Evolutionary conservation across 2,113 vertebrate species (phyloP).

Genomic region (Hippocampus barbouri): DNA sequence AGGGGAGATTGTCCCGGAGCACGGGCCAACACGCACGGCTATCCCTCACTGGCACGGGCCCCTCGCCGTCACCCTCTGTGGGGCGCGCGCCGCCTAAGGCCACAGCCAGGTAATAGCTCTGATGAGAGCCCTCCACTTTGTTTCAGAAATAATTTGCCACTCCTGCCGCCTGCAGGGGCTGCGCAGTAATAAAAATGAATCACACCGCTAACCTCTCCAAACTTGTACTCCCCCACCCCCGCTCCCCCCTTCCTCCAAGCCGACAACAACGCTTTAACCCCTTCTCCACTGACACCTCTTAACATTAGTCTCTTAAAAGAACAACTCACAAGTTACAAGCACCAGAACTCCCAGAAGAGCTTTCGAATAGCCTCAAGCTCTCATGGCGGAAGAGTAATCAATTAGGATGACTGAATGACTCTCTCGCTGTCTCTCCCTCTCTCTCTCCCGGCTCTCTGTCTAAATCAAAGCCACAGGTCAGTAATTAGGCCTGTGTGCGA

Average conservation of each 20-base stretch:
- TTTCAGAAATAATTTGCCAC: constrained; percentile 83
- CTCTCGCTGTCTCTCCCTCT: constrained; percentile 25
- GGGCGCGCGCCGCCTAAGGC: constrained; percentile 64
- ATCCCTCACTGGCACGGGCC: constrained; percentile 71
- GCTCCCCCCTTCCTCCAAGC: neutral
- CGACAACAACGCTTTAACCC: constrained; percentile 55
- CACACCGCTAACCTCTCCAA: constrained; percentile 76
- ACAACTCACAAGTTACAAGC: constrained; percentile 50
- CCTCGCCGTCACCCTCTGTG: constrained; percentile 68
- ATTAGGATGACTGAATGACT: constrained; percentile 69
- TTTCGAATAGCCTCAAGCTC: constrained; percentile 62
- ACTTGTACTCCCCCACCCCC: constrained; percentile 42
- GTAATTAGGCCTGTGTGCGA: constrained; percentile 68
- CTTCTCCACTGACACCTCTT: constrained; percentile 17
- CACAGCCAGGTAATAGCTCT: constrained; percentile 78
- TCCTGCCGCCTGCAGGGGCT: constrained; percentile 74
- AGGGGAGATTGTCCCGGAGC: constrained; percentile 67
- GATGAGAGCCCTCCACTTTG: constrained; percentile 80
- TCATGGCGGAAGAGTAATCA: constrained; percentile 61
- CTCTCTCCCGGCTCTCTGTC: constrained; percentile 25
- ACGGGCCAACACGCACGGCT: constrained; percentile 69
- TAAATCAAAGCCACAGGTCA: constrained; percentile 71
- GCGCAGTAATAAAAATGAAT: constrained; percentile 80
- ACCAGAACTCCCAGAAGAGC: constrained; percentile 45
- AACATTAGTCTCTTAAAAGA: constrained; percentile 3